These are phyloP conservation scores for Omphaloscelis lunosa DNA, from an alignment of 2,888 invertebrate species.

Conservation along the genomic window DNA sequence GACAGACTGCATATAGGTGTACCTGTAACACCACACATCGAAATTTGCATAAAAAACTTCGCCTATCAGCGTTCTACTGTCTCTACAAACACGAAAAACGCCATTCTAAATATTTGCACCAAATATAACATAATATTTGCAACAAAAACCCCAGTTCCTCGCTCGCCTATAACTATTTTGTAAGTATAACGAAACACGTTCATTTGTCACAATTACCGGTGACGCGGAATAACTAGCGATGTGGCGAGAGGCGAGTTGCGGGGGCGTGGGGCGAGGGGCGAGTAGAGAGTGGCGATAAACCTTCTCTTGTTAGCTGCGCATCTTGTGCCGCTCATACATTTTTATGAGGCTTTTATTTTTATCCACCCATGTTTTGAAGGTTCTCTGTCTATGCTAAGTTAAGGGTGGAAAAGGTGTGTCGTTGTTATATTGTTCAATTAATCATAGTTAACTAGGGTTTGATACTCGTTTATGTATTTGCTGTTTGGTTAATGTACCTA, in stretches of 20 bases:
- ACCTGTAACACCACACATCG: not conserved
- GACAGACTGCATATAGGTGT: not conserved
- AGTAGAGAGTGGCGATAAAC: slow-evolving; percentile 57
- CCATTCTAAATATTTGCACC: slow-evolving; percentile 2
- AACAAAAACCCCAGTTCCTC: slow-evolving; percentile 16
- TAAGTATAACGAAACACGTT: slow-evolving; percentile 79
- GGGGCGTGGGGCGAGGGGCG: slow-evolving; percentile 56
- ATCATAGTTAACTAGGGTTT: slow-evolving; percentile 22
- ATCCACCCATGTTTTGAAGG: slow-evolving; percentile 85
- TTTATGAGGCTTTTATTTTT: slow-evolving; percentile 87
- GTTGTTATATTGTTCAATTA: slow-evolving; percentile 48
- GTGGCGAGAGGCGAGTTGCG: slow-evolving; percentile 58
- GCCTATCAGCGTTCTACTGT: not conserved
- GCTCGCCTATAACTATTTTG: slow-evolving; percentile 62
- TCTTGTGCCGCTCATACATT: slow-evolving; percentile 87
- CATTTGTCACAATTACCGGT: slow-evolving; percentile 89
- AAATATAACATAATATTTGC: slow-evolving; percentile 28
- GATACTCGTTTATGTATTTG: not conserved
- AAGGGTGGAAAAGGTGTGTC: slow-evolving; percentile 29
- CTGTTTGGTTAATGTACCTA: not conserved
- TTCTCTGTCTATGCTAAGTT: slow-evolving; percentile 44
- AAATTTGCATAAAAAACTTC: not conserved
- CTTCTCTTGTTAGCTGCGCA: slow-evolving; percentile 85
- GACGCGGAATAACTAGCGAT: slow-evolving; percentile 87
- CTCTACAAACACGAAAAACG: slow-evolving; percentile 1